These are phyloP conservation scores for Cyanoliseus patagonus DNA, from an alignment of 2,113 vertebrate species.

Conservation along the genomic window DNA sequence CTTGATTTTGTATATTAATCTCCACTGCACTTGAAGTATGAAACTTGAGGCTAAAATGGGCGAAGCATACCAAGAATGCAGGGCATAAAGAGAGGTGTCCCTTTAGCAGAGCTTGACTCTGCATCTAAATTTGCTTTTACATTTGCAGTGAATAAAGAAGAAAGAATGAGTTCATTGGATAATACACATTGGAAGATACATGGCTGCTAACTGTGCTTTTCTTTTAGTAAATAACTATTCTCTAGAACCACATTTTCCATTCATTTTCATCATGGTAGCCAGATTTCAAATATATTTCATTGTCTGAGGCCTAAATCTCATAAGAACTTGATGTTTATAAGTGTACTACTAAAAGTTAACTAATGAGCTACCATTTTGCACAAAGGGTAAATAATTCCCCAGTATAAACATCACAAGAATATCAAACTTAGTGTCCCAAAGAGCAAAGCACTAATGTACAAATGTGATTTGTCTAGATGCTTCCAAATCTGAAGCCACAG, in stretches of 20 bases:
- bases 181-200: neutral
- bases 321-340: neutral
- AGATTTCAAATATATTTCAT: neutral
- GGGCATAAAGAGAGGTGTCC: neutral
- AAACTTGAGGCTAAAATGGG: neutral
- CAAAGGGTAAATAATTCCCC: neutral
- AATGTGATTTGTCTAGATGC: neutral
- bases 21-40: neutral
- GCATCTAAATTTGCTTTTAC: neutral
- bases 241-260: neutral
- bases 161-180: neutral
- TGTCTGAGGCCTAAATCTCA: neutral
- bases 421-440: neutral
- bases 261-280: neutral
- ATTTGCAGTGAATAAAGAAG: neutral
- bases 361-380: neutral
- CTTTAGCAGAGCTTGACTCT: neutral
- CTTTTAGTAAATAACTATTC: neutral
- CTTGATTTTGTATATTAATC: neutral
- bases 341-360: neutral
- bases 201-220: neutral
- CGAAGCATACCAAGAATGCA: neutral
- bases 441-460: neutral
- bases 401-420: neutral
- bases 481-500: slow-evolving; percentile 1